A percentile compares a stretch with the other conserved stretches of the same genome.
These are phyloP conservation scores for Drosophila melanogaster DNA, from an alignment of 1,140 invertebrate species.

Conservation along the genomic window DNA sequence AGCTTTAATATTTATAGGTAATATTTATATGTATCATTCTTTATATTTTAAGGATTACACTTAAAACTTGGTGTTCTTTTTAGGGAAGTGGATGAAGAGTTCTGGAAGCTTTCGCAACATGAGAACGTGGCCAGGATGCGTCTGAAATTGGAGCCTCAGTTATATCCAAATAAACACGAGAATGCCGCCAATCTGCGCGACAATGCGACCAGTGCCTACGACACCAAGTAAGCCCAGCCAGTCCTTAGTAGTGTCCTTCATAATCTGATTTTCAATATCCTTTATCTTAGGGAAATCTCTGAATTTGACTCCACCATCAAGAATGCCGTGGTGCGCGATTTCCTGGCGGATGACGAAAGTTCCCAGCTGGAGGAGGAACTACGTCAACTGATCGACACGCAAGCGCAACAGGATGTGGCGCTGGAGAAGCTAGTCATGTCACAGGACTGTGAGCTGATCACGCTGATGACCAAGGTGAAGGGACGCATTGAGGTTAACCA, in stretches of 20 bases:
- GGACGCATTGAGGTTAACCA: constrained; percentile 89
- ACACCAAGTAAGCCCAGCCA: constrained; percentile 67
- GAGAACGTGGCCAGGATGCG: constrained; percentile 89
- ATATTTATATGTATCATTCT: no score
- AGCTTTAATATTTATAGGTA: no score
- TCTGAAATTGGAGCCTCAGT: constrained; percentile 86
- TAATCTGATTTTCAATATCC: not conserved
- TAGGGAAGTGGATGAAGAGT: constrained; percentile 75
- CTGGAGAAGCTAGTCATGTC: constrained; percentile 87
- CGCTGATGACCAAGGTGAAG: constrained; percentile 87
- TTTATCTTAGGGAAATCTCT: constrained; percentile 63
- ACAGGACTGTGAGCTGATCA: constrained; percentile 88
- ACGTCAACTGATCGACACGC: constrained; percentile 69
- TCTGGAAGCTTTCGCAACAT: constrained; percentile 88
- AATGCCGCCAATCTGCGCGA: constrained; percentile 88
- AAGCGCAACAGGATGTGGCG: constrained; percentile 77
- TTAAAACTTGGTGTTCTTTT: constrained; percentile 16
- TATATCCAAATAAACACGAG: constrained; percentile 86
- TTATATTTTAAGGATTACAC: not conserved
- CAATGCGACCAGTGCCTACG: constrained; percentile 85
- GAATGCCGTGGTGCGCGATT: constrained; percentile 79
- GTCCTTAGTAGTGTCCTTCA: no score
- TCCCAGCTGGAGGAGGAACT: constrained; percentile 78
- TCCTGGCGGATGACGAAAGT: constrained; percentile 80
- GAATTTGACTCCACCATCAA: constrained; percentile 83